A percentile compares a stretch with the other conserved stretches of the same genome.
Evolutionary conservation across 2,888 invertebrate genomes (phyloP).

Genomic region (Tiliacea citrago): DNA sequence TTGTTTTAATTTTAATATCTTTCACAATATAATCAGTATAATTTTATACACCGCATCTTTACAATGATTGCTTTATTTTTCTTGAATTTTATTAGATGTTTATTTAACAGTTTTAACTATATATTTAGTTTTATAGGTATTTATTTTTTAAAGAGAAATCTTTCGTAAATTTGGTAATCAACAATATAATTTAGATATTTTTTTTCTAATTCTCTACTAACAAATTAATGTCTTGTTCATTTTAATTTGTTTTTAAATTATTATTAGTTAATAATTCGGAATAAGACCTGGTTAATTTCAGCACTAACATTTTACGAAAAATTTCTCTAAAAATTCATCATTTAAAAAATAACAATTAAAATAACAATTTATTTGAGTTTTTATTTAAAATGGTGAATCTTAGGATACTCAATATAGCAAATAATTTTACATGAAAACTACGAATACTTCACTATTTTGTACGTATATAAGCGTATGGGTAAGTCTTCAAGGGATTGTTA

Average conservation of each 20-base stretch:
- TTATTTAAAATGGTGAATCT: slow-evolving; percentile 64
- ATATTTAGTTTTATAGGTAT: slow-evolving; percentile 31
- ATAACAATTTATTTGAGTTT: slow-evolving; percentile 37
- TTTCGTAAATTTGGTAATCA: neutral
- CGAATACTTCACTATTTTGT: slow-evolving; percentile 75
- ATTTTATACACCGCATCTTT: slow-evolving; percentile 77
- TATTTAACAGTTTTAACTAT: slow-evolving; percentile 37
- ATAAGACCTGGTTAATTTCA: neutral
- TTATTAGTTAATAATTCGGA: neutral
- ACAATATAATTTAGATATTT: neutral
- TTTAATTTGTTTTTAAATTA: too few species aligned
- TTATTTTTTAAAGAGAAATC: slow-evolving; percentile 45
- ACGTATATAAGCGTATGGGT: slow-evolving; percentile 83
- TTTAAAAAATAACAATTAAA: slow-evolving; percentile 29
- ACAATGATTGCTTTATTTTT: slow-evolving; percentile 77
- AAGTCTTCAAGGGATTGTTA: slow-evolving; percentile 68
- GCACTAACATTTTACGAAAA: neutral
- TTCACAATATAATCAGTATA: slow-evolving; percentile 66
- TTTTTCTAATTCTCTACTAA: neutral
- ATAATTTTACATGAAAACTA: slow-evolving; percentile 63
- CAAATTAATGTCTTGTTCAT: neutral
- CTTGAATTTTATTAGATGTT: slow-evolving; percentile 53
- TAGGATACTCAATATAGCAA: slow-evolving; percentile 70
- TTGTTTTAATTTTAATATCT: slow-evolving; percentile 46
- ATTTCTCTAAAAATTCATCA: slow-evolving; percentile 29